A percentile compares a stretch with the other conserved stretches of the same genome.
Evolutionary conservation across 2,888 invertebrate genomes (phyloP).

Genomic region (Acanthoscelides obtectus): DNA sequence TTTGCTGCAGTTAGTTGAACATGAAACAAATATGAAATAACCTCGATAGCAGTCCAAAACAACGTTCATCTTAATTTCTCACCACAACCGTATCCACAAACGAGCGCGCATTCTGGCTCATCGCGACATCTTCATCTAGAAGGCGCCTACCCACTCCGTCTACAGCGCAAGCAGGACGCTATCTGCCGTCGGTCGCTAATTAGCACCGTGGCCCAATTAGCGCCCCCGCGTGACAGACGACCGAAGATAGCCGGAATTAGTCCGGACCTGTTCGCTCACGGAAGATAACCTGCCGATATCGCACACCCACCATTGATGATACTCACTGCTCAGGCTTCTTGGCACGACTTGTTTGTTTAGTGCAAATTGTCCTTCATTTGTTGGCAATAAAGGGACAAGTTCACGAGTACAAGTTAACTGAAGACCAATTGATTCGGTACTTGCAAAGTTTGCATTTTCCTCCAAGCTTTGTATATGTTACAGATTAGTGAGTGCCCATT

Average conservation of each 20-base stretch:
- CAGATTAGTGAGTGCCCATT: no score
- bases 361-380: neutral
- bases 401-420: no score
- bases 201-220: neutral
- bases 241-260: conserved; percentile 18
- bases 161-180: neutral
- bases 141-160: neutral
- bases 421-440: no score
- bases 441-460: no score
- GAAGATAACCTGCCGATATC: conserved; percentile 4
- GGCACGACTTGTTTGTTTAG: neutral
- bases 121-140: neutral
- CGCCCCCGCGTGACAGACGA: conserved; percentile 14
- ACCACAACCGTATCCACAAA: neutral
- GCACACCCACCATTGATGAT: conserved; percentile 14
- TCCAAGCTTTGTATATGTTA: no score
- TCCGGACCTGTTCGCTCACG: conserved; percentile 12
- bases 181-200: neutral
- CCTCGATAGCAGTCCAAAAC: no score
- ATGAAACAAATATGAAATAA: no score
- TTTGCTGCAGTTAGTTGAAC: no score
- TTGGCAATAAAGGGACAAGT: neutral
- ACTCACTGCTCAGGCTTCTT: neutral
- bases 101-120: neutral
- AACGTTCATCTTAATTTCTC: no score